Evolutionary conservation across 1,140 invertebrate genomes (phyloP).

Genomic region (Druon quercuslanigerum): DNA sequence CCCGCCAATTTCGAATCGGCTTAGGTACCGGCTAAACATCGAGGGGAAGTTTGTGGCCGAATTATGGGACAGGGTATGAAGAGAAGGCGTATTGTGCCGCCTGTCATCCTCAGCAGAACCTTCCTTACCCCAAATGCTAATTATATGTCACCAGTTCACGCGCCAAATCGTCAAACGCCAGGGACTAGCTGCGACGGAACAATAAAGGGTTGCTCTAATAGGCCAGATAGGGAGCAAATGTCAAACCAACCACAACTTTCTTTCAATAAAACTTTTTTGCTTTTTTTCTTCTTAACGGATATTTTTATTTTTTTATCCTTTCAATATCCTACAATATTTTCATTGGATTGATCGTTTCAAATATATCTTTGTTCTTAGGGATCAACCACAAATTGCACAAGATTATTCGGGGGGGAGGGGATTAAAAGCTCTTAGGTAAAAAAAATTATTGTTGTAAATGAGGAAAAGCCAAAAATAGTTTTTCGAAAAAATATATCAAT

Average conservation of each 20-base stretch:
- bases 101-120: slow-evolving; percentile 70
- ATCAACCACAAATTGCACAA: no score
- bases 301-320: no score
- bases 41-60: slow-evolving; percentile 58
- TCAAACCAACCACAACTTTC: not conserved
- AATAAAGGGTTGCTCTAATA: slow-evolving; percentile 57
- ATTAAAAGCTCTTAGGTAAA: no score
- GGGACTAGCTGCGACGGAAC: slow-evolving; percentile 52
- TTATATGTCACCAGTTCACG: slow-evolving; percentile 67
- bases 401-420: no score
- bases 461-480: no score
- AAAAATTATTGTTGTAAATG: no score
- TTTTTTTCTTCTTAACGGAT: no score
- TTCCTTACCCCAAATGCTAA: slow-evolving; percentile 70
- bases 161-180: slow-evolving; percentile 55
- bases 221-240: slow-evolving; percentile 40
- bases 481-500: no score
- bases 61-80: slow-evolving; percentile 58
- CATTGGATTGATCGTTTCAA: no score
- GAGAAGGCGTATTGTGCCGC: slow-evolving; percentile 62
- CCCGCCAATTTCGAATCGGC: slow-evolving; percentile 55
- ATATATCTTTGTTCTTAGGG: no score
- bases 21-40: slow-evolving; percentile 45
- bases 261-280: not conserved
- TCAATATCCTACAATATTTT: no score